Base-by-base conservation (phyloP, 1,140 invertebrate genomes). In the Sweltsa coloradensis region DNA sequence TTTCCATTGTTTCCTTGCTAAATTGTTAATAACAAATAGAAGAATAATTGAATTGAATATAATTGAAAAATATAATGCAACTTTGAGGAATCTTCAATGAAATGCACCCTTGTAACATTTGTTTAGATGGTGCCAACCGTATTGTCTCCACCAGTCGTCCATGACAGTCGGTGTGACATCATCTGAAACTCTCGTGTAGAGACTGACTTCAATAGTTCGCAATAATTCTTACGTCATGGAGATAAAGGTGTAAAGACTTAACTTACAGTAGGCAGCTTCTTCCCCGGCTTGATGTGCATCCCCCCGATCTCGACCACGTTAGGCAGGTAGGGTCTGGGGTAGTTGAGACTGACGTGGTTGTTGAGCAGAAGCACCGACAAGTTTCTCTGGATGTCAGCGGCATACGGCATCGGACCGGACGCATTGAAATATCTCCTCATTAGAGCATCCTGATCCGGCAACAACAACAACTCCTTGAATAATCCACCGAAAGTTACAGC, bases 231-330 rank as follows among this genome's bases (percentile, higher is more conserved):
- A n/a, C n/a, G n/a, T n/a, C n/a, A n/a, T n/a, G n/a, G n/a, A n/a
- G n/a, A 41, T 14, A 41, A 13, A 41, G 13, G 21, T 41, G n/a
- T 16, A 22, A 13, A 13, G 21, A 4, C 19, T 29, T 14, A 16
- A 2, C 26, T 50, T 47, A 5, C 66, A 51, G 59, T 50, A 29
- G 66, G 58, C 26, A 65, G 45, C 21, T 47, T 26, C 18, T 57
- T 59, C 14, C 55, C 42, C 27, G 60, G 57, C 26, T 62, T 63
- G 26, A 77, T 62, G 57, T 78, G 74, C 29, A 76, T 55, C 21
- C 74, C 75, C 24, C 74, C 75, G 45, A 81, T 66, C 56, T 76
- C 69, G 21, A 75, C 63, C 34, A 76, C 63, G 55, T 70, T 70
- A 1, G 73, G 71, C 18, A 72, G 51, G 18, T 63, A 63, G 2